Base-by-base conservation (phyloP, 2,797 vertebrate genomes). In the Pangasius sanitwongsei region DNA sequence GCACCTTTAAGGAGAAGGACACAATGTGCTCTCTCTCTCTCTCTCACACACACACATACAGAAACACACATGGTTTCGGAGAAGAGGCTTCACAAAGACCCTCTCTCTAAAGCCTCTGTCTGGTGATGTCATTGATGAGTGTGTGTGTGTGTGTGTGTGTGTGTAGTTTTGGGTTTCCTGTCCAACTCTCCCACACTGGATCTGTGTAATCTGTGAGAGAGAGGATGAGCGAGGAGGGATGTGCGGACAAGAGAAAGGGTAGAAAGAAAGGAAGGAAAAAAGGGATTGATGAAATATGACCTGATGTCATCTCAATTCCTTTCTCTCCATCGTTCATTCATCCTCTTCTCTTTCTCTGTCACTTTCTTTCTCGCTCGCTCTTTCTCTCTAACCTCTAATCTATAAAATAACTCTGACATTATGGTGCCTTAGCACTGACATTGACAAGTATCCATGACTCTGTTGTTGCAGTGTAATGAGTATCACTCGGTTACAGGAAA, bases 151-250 rank as follows among this genome's bases (percentile, higher is more conserved):
- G 77, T 53, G 75, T 31, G 53, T 86, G 72, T 44, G 20, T 41
- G 72, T 74, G 70, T 84, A 86, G 88, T 89, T 89, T 88, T 89
- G 63, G 84, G 84, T 91, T 91, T 90, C 91, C 87, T 88, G 87
- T 87, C 67, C 23, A 18, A 57, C 78, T 89, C 85, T 91, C 87
- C 87, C 87, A 86, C 90, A 88, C 87, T 70, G 91, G 89, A 85
- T 87, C 80, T 74, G 77, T 88, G 88, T 89, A 87, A 89, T 92
- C 87, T 87, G 72, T 63, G 37, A 53, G 63, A 86, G 74, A 81
- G 85, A 91, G 81, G 70, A 82, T 55, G 55, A 61, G 55, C 59
- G 59, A 72, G 31, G 63, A 72, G 37, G 78, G 83, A 50, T 31
- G 20, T 37, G 75, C 85, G 61, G 59, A 89, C 81, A 63, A 83